These are phyloP conservation scores for Uropsilus gracilis DNA, from an alignment of 2,113 vertebrate species.

Conservation along the genomic window DNA sequence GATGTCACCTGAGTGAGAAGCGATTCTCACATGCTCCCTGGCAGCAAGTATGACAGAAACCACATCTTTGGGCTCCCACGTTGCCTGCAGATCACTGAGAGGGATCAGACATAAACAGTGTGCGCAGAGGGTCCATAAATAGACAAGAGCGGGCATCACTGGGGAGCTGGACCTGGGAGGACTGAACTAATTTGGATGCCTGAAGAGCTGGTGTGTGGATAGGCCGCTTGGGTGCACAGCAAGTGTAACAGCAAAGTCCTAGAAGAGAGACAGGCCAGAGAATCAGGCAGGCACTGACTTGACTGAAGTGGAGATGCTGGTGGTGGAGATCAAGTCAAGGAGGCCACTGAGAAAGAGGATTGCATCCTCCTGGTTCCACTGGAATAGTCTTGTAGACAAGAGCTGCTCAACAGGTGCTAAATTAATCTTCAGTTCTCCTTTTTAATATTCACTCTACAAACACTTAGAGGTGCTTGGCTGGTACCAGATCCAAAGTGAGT, in stretches of 20 bases:
- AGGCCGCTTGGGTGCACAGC: neutral
- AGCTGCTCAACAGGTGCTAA: neutral
- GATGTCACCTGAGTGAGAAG: neutral
- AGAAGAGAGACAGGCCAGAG: neutral
- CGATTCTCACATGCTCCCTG: neutral
- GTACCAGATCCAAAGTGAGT: neutral
- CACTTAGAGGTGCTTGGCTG: neutral
- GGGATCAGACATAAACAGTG: neutral
- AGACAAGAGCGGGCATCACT: neutral
- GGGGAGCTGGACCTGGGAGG: neutral
- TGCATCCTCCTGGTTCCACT: neutral
- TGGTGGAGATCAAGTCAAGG: neutral
- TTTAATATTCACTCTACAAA: neutral
- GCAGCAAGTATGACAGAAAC: neutral
- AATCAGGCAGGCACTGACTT: neutral
- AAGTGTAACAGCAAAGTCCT: neutral
- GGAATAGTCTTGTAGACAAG: neutral
- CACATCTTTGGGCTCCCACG: neutral
- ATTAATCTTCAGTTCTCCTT: neutral
- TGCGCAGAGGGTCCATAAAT: neutral
- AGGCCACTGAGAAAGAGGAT: neutral
- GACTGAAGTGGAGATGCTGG: neutral
- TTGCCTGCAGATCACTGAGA: neutral
- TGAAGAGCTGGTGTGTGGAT: neutral
- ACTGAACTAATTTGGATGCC: neutral